Percentiles rank a stretch among this genome's conserved stretches.
These are phyloP conservation scores for Creontiades dilutus DNA, from an alignment of 2,888 invertebrate genomes.

Conservation along the genomic window DNA sequence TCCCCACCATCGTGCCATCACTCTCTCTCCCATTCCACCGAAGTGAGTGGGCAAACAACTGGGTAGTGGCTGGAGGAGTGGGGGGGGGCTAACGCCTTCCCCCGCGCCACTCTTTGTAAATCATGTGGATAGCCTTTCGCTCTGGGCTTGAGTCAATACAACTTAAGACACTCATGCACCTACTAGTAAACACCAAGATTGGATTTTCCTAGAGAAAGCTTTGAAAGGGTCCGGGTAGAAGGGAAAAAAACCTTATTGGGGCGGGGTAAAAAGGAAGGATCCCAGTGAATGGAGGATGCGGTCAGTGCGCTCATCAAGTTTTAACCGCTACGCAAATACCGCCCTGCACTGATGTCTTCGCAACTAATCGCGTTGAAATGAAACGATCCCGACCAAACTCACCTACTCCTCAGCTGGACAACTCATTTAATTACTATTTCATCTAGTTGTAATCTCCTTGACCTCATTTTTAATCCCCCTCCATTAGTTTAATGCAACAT, in stretches of 20 bases:
- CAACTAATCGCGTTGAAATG: constrained; percentile 3
- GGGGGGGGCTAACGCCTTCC: constrained; percentile 21
- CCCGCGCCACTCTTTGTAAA: constrained; percentile 62
- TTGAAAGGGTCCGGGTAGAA: neutral
- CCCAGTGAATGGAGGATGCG: constrained; percentile 26
- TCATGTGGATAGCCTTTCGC: constrained; percentile 71
- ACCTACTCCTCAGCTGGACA: too few relatives aligned
- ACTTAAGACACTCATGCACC: constrained; percentile 73
- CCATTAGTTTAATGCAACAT: too few relatives aligned
- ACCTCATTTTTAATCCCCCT: too few relatives aligned
- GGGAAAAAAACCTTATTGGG: constrained; percentile 38
- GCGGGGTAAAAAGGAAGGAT: neutral
- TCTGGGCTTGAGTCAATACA: constrained; percentile 66
- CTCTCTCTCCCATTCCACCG: neutral
- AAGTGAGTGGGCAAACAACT: constrained; percentile 69
- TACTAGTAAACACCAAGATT: constrained; percentile 72
- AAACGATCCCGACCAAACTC: neutral
- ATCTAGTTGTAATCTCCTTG: too few relatives aligned
- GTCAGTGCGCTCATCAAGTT: constrained; percentile 49
- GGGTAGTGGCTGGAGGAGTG: neutral
- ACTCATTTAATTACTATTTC: too few relatives aligned
- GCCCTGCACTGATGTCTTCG: neutral
- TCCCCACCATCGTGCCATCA: neutral
- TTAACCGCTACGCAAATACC: constrained; percentile 29
- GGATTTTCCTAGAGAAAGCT: constrained; percentile 69